Percentiles rank a stretch among this genome's conserved stretches.
Conservation (phyloP, 2,113 vertebrate genomes). For the Malurus alboscapulatus region DNA sequence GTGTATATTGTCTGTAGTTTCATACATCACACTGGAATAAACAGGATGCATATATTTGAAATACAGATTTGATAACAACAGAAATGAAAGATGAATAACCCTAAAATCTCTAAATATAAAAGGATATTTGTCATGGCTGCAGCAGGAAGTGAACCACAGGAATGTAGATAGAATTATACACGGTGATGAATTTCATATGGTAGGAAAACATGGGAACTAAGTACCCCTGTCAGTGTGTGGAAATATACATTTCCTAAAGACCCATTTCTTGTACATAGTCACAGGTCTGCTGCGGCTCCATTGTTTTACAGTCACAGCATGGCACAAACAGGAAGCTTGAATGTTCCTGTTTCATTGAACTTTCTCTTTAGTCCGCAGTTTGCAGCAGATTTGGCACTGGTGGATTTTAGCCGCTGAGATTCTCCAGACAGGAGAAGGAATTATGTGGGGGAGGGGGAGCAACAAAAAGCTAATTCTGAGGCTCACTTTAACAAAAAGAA, state of each 20-base stretch:
- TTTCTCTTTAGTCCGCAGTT: not conserved
- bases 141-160: conserved; percentile 32
- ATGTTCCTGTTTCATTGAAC: not conserved
- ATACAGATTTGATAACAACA: conserved; percentile 64
- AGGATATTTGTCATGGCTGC: conserved; percentile 39
- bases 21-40: not conserved
- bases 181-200: not conserved
- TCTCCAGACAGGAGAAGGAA: not conserved
- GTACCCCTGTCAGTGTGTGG: not conserved
- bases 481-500: not conserved
- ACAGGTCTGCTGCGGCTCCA: not conserved
- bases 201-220: not conserved
- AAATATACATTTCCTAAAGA: not conserved
- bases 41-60: conserved; percentile 1
- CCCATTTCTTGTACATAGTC: not conserved
- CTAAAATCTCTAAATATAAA: conserved; percentile 43
- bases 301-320: not conserved
- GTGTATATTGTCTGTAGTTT: not conserved
- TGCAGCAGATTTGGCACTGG: not conserved
- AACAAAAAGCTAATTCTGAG: not conserved
- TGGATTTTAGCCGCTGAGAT: not conserved
- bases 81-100: conserved; percentile 64
- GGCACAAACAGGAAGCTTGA: not conserved
- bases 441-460: not conserved
- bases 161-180: conserved; percentile 17